Evolutionary conservation across 2,888 invertebrate species (phyloP).

Genomic region (Ephialtes manifestator): DNA sequence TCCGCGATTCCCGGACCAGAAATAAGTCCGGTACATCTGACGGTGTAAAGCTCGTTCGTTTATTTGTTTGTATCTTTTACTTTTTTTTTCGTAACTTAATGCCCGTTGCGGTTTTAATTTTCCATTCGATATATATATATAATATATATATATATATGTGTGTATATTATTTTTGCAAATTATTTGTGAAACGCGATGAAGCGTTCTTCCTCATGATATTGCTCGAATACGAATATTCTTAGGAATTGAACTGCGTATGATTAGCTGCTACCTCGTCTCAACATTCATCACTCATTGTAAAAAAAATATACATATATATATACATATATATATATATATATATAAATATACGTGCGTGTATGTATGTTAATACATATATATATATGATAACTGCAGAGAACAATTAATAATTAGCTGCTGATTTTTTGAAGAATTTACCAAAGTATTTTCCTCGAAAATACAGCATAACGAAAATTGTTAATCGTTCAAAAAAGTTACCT

Average conservation of each 20-base stretch:
- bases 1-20: constrained; percentile 72
- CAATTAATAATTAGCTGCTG: constrained; percentile 32
- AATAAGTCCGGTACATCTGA: constrained; percentile 64
- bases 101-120: constrained; percentile 77
- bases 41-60: constrained; percentile 82
- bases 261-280: constrained; percentile 53
- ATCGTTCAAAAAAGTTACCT: constrained; percentile 25
- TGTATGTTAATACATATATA: constrained; percentile 46
- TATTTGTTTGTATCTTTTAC: constrained; percentile 55
- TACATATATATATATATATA: constrained; percentile 40
- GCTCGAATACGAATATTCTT: constrained; percentile 9
- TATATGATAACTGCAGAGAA: constrained; percentile 47
- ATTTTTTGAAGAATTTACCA: background rate
- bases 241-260: constrained; percentile 30
- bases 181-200: constrained; percentile 30
- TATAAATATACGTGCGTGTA: constrained; percentile 21
- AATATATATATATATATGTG: constrained; percentile 39
- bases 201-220: constrained; percentile 10
- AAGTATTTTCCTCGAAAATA: background rate
- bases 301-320: constrained; percentile 46
- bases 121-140: constrained; percentile 21
- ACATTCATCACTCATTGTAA: constrained; percentile 38
- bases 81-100: constrained; percentile 79
- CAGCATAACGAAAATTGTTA: background rate
- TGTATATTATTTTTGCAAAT: constrained; percentile 14